A percentile compares a stretch with the other conserved stretches of the same genome.
Evolutionary conservation across 2,797 vertebrate species (phyloP).

Genomic region (Petrocephalus schoutedeni): DNA sequence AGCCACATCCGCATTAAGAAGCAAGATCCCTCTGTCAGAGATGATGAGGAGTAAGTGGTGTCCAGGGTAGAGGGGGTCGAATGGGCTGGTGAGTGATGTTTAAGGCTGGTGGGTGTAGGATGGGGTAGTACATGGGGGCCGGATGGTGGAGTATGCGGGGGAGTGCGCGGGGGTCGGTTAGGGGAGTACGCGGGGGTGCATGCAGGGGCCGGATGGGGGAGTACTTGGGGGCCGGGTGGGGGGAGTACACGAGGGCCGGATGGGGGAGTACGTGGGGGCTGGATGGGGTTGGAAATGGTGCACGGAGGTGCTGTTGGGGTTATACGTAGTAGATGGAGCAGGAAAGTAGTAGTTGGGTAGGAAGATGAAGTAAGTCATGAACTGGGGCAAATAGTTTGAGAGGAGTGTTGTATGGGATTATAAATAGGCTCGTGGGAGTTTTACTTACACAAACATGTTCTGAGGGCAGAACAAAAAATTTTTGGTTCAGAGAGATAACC

Average conservation of each 20-base stretch:
- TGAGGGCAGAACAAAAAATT: too few relatives aligned
- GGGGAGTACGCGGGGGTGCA: too few relatives aligned
- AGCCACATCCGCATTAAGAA: constrained; percentile 52
- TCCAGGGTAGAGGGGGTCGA: constrained; percentile 42
- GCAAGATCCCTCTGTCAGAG: constrained; percentile 43
- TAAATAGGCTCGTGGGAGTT: too few relatives aligned
- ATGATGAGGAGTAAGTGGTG: constrained; percentile 42
- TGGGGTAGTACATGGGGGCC: constrained; percentile 41
- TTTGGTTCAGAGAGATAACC: too few relatives aligned
- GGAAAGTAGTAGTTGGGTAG: neutral
- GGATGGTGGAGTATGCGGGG: too few relatives aligned
- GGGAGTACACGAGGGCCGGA: too few relatives aligned
- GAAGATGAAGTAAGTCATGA: neutral
- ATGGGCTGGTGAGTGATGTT: neutral
- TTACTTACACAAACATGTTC: too few relatives aligned
- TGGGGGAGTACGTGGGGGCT: too few relatives aligned
- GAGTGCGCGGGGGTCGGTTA: too few relatives aligned
- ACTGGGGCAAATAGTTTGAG: neutral
- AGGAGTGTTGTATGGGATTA: too few relatives aligned
- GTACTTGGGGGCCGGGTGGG: too few relatives aligned
- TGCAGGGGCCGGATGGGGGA: constrained; percentile 8
- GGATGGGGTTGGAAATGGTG: too few relatives aligned
- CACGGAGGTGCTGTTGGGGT: neutral
- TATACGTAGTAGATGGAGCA: neutral
- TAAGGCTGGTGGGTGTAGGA: constrained; percentile 32